These are phyloP conservation scores for Marasmarcha lunaedactyla DNA, from an alignment of 2,888 invertebrate species.

Conservation along the genomic window DNA sequence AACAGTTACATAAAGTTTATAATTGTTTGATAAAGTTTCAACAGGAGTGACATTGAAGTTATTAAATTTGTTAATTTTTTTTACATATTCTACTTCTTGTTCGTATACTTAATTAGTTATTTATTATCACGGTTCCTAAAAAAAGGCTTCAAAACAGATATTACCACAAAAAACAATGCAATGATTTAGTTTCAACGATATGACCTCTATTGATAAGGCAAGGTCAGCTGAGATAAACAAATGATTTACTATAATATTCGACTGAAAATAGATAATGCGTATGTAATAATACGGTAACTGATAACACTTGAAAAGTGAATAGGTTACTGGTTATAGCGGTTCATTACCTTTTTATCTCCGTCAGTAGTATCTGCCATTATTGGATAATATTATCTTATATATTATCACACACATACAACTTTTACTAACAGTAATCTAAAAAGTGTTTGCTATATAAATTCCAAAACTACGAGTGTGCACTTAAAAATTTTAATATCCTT, in stretches of 20 bases:
- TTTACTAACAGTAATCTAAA: no score
- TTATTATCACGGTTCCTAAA: slow-evolving; percentile 7
- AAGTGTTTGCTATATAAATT: no score
- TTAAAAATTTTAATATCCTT: no score
- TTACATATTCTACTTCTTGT: slow-evolving; percentile 9
- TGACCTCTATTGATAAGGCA: slow-evolving; percentile 41
- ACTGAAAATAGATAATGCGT: slow-evolving; percentile 10
- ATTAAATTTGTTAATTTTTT: neutral
- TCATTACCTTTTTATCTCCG: slow-evolving; percentile 52
- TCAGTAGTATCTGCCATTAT: slow-evolving; percentile 42
- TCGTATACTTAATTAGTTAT: slow-evolving; percentile 14
- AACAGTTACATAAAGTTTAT: neutral
- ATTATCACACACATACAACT: no score
- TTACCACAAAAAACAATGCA: neutral
- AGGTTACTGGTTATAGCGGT: slow-evolving; percentile 26
- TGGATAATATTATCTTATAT: slow-evolving; percentile 6
- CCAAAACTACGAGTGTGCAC: no score
- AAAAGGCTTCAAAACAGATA: slow-evolving; percentile 7
- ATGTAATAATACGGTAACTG: slow-evolving; percentile 18
- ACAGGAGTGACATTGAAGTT: neutral
- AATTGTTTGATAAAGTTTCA: neutral
- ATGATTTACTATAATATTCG: neutral
- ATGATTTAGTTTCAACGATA: neutral
- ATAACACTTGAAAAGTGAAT: slow-evolving; percentile 19
- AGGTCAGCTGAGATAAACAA: slow-evolving; percentile 42